Conservation (phyloP, 2,113 vertebrate species). For the Irena cyanogastra region DNA sequence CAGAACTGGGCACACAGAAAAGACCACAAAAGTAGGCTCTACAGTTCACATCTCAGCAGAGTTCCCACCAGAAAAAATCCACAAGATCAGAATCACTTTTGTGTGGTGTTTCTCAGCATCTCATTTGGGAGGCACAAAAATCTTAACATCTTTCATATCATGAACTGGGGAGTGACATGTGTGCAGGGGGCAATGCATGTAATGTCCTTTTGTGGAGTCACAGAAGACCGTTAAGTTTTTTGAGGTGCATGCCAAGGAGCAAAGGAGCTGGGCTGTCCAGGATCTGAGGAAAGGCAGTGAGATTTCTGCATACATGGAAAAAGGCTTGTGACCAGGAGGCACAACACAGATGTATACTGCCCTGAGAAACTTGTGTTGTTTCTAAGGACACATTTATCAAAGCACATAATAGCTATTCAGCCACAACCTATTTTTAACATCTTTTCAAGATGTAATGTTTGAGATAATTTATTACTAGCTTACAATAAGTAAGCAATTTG, state of each 20-base stretch:
- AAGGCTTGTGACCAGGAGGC: neutral
- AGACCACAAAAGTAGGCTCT: neutral
- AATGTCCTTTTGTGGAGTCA: neutral
- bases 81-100: neutral
- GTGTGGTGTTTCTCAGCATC: neutral
- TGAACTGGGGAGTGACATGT: neutral
- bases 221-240: neutral
- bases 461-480: neutral
- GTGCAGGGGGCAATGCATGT: rapidly evolving
- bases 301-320: neutral
- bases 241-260: neutral
- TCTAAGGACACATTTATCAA: neutral
- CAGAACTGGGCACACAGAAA: neutral
- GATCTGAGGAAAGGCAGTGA: neutral
- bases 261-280: neutral
- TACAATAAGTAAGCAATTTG: neutral
- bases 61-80: neutral
- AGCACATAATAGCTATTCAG: neutral
- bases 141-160: rapidly evolving
- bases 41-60: neutral
- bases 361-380: neutral
- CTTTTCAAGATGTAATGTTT: neutral
- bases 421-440: neutral
- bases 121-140: neutral
- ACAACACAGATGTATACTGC: rapidly evolving